phyloP scores from a whole-genome alignment of 1,140 invertebrate genomes.

The Drosophila hydei region DNA sequence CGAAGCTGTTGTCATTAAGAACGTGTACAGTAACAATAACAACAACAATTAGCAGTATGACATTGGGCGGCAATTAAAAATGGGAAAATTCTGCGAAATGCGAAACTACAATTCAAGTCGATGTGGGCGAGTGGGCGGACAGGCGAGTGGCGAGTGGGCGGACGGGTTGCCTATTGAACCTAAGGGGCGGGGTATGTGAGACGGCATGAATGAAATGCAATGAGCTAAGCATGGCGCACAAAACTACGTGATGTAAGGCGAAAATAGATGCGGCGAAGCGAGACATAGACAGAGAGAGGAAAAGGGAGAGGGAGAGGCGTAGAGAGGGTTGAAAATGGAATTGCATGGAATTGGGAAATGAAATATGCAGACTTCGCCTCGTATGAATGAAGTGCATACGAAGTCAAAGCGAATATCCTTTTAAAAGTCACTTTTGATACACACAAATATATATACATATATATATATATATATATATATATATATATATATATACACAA shows the following conservation, averaged over 20 bases:
- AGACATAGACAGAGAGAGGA: constrained; percentile 18
- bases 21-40: constrained; percentile 28
- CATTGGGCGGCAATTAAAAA: constrained; percentile 71
- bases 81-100: constrained; percentile 42
- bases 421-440: constrained; percentile 3
- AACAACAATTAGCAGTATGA: constrained; percentile 38
- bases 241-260: constrained; percentile 14
- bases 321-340: constrained; percentile 2
- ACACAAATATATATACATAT: background rate
- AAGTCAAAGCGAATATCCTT: constrained; percentile 45
- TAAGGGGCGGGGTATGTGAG: constrained; percentile 15
- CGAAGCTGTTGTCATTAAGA: constrained; percentile 23
- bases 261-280: constrained; percentile 27
- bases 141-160: constrained; percentile 17
- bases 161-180: background rate
- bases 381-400: constrained; percentile 66
- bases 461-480: background rate
- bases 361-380: constrained; percentile 2
- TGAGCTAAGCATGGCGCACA: constrained; percentile 46
- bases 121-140: constrained; percentile 2
- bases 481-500: background rate
- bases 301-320: background rate
- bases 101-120: constrained; percentile 29
- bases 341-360: constrained; percentile 56
- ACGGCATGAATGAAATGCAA: constrained; percentile 74